Evolutionary conservation across 2,113 vertebrate species (phyloP).

Genomic region (Malurus alboscapulatus): DNA sequence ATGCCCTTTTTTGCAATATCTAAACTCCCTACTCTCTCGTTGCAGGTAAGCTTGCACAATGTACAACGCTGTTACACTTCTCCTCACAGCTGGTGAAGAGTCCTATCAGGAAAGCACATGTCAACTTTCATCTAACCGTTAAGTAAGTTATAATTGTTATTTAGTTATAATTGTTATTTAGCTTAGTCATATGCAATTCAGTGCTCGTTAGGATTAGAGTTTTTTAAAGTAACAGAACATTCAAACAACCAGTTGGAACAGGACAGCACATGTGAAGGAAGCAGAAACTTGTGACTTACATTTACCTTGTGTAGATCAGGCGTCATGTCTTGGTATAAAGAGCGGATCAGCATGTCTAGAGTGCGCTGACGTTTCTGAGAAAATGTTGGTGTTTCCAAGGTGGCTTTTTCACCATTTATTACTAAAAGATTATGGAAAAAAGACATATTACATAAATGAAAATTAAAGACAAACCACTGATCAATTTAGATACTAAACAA

Average conservation of each 20-base stretch:
- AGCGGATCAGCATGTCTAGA: constrained; percentile 96
- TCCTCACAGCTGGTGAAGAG: background rate
- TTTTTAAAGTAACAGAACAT: background rate
- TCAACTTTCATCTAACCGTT: background rate
- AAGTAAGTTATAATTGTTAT: background rate
- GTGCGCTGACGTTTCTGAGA: constrained; percentile 97
- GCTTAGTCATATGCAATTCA: background rate
- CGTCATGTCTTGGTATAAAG: constrained; percentile 94
- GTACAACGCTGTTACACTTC: background rate
- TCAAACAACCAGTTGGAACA: background rate
- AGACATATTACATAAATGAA: background rate
- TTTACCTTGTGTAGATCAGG: constrained; percentile 95
- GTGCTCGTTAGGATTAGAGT: background rate
- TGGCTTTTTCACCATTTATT: constrained; percentile 99
- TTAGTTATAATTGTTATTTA: background rate
- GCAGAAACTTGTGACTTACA: background rate
- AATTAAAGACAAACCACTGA: background rate
- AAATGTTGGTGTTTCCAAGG: constrained; percentile 96
- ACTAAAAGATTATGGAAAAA: constrained; percentile 74
- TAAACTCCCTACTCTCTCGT: background rate
- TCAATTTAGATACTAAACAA: background rate
- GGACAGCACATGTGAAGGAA: background rate
- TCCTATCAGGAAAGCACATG: background rate
- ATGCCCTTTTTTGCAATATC: background rate
- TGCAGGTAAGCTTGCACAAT: background rate